A percentile compares a stretch with the other conserved stretches of the same genome.
phyloP scores from a whole-genome alignment of 2,888 invertebrate genomes.

The Tridacna crocea region DNA sequence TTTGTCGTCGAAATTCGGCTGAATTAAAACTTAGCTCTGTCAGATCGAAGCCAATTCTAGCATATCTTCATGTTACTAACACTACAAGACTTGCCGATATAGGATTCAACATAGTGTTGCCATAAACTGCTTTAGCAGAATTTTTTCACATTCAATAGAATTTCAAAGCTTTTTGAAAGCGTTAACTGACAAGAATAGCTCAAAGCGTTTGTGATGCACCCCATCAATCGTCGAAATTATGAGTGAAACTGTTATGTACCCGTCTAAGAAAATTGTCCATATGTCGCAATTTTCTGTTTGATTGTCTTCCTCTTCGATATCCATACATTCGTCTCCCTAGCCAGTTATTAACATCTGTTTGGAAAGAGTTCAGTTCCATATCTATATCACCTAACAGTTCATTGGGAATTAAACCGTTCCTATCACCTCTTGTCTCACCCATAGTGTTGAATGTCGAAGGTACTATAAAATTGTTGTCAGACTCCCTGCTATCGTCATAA shows the following conservation, averaged over 20 bases:
- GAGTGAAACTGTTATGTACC: background rate
- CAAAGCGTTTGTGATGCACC: no score
- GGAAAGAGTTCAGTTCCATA: background rate
- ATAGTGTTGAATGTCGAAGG: background rate
- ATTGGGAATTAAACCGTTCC: background rate
- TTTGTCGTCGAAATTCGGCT: no score
- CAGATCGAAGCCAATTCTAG: no score
- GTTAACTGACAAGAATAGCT: no score
- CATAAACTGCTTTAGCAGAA: no score
- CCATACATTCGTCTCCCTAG: background rate
- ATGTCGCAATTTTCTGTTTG: background rate
- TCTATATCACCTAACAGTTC: background rate
- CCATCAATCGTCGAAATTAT: constrained; percentile 15
- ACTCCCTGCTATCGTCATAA: background rate
- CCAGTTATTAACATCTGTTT: constrained; percentile 14
- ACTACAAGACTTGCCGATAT: no score
- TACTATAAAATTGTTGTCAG: background rate
- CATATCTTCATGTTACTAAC: no score
- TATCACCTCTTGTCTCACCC: background rate
- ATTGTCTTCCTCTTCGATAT: background rate
- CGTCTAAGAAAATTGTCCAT: background rate
- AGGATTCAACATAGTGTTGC: no score
- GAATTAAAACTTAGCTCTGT: no score
- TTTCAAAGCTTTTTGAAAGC: no score
- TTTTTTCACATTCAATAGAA: no score